Conservation (phyloP, 2,113 vertebrate genomes). For the Archilochus colubris region DNA sequence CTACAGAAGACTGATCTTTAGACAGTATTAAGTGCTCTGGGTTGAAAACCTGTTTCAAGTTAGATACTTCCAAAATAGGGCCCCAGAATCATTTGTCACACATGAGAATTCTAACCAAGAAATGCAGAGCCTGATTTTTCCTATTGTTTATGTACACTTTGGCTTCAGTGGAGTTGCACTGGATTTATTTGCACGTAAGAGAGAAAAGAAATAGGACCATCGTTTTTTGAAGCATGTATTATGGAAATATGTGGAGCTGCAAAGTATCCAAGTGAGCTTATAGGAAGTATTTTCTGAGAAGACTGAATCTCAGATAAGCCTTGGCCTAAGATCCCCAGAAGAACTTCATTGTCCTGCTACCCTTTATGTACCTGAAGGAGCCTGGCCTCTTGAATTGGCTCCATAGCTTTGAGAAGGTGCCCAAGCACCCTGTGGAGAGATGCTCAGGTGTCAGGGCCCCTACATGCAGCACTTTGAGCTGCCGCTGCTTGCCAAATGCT, state of each 20-base stretch:
- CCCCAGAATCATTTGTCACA: slow-evolving; percentile 33
- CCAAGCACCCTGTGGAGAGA: rapidly evolving
- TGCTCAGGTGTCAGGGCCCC: not conserved
- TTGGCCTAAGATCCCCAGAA: not conserved
- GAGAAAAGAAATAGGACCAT: not conserved
- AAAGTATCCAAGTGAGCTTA: not conserved
- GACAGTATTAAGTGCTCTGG: not conserved
- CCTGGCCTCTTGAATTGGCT: not conserved
- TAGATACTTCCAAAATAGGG: slow-evolving; percentile 26
- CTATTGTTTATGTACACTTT: not conserved
- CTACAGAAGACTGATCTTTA: slow-evolving; percentile 26
- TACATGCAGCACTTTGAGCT: not conserved
- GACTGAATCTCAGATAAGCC: not conserved
- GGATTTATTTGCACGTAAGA: not conserved
- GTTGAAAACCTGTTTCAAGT: slow-evolving; percentile 55
- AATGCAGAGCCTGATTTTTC: not conserved
- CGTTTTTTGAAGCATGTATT: not conserved
- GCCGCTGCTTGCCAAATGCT: not conserved
- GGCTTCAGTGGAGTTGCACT: not conserved
- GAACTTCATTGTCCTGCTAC: not conserved
- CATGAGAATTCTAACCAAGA: not conserved
- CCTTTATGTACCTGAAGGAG: not conserved
- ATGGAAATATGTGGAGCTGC: not conserved
- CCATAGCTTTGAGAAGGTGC: not conserved
- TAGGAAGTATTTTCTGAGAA: not conserved